These are phyloP conservation scores for Acleris sparsana DNA, from an alignment of 2,888 invertebrate species.

Conservation along the genomic window DNA sequence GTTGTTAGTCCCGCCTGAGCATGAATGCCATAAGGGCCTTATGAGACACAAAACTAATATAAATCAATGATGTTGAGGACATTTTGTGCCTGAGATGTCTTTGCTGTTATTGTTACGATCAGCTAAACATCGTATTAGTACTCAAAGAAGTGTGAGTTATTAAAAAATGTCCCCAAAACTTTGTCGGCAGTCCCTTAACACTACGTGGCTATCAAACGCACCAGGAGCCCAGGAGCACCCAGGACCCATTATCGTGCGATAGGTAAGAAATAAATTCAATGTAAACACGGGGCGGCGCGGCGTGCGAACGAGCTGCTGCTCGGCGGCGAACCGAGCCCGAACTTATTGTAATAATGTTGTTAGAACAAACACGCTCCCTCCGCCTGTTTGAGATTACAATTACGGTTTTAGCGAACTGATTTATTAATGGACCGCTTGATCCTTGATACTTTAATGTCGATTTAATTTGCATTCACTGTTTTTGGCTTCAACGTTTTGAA, in stretches of 20 bases:
- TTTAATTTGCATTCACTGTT: constrained; percentile 71
- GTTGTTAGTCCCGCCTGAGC: too few relatives aligned
- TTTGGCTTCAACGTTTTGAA: constrained; percentile 35
- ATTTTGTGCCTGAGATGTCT: too few relatives aligned
- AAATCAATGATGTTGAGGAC: too few relatives aligned
- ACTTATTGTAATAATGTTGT: constrained; percentile 84
- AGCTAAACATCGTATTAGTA: too few relatives aligned
- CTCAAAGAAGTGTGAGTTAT: too few relatives aligned
- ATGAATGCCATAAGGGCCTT: too few relatives aligned
- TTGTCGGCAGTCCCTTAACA: too few relatives aligned
- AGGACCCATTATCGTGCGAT: neutral
- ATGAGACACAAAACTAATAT: too few relatives aligned
- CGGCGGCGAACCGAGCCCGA: constrained; percentile 69
- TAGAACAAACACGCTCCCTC: constrained; percentile 79
- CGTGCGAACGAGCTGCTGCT: constrained; percentile 43
- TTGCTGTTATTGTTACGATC: too few relatives aligned
- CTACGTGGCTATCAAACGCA: too few relatives aligned
- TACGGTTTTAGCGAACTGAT: constrained; percentile 84
- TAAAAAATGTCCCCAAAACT: too few relatives aligned
- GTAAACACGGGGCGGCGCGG: constrained; percentile 47
- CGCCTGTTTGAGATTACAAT: constrained; percentile 83
- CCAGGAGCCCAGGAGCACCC: too few relatives aligned
- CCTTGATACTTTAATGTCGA: constrained; percentile 82
- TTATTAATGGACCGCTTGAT: constrained; percentile 83
- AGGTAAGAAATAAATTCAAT: constrained; percentile 48